A percentile compares a stretch with the other conserved stretches of the same genome.
phyloP scores from a whole-genome alignment of 2,797 vertebrate genomes.

The Gambelia wislizenii region DNA sequence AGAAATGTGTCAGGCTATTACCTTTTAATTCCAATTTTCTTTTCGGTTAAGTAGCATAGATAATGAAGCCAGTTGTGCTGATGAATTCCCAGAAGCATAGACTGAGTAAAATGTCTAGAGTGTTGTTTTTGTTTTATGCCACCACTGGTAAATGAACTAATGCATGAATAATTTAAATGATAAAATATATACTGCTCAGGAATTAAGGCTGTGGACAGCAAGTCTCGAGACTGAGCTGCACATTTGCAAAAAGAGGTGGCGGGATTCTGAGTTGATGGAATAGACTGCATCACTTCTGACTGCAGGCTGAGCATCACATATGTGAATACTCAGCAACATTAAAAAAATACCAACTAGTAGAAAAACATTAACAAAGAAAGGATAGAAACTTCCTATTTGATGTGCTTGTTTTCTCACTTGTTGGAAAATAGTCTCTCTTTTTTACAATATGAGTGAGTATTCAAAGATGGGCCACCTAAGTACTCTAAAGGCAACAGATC shows the following conservation, averaged over 20 bases:
- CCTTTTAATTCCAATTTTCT: conserved; percentile 38
- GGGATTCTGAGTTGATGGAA: not conserved
- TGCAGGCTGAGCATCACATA: not conserved
- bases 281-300: not conserved
- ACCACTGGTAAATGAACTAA: conserved; percentile 29
- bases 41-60: conserved; percentile 32
- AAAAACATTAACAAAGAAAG: not conserved
- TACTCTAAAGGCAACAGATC: no score
- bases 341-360: not conserved
- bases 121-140: not conserved
- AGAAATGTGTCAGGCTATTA: conserved; percentile 30
- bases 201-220: conserved; percentile 1
- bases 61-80: conserved; percentile 25
- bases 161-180: conserved; percentile 35
- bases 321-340: not conserved
- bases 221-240: not conserved
- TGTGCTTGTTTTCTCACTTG: not conserved
- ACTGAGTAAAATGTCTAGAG: not conserved
- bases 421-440: not conserved
- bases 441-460: not conserved
- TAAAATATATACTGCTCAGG: not conserved
- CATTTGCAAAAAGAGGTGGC: not conserved
- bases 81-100: conserved; percentile 20
- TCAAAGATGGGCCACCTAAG: not conserved
- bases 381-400: not conserved